Conservation (phyloP, 2,888 invertebrate species). For the Tanytarsus gracilentus region DNA sequence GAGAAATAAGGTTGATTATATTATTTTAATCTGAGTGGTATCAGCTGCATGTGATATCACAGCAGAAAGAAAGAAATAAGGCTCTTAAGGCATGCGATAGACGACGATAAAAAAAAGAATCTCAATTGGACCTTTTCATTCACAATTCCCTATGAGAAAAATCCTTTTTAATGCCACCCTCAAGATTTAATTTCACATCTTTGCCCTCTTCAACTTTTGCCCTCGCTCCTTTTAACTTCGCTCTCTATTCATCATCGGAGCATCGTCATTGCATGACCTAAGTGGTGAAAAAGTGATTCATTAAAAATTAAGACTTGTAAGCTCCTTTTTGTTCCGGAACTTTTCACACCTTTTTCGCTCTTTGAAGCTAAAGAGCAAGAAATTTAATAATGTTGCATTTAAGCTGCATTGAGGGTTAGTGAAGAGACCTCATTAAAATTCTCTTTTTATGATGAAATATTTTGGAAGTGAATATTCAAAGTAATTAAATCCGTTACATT, state of each 20-base stretch:
- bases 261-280: background rate
- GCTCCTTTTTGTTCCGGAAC: no score
- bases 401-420: no score
- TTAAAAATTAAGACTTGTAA: background rate
- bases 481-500: no score
- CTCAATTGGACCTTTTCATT: conserved; percentile 6
- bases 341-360: no score
- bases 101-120: conserved; percentile 4
- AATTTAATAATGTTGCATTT: no score
- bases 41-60: background rate
- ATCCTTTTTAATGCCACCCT: background rate
- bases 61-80: background rate
- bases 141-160: background rate
- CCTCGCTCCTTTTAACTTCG: background rate
- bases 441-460: no score
- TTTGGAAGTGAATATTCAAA: no score
- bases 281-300: background rate
- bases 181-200: conserved; percentile 1
- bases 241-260: background rate
- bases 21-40: background rate
- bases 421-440: no score
- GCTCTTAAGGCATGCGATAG: background rate
- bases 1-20: no score
- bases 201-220: background rate
- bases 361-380: no score